These are phyloP conservation scores for Dasypus novemcinctus DNA, from an alignment of 2,113 vertebrate genomes.

Conservation along the genomic window DNA sequence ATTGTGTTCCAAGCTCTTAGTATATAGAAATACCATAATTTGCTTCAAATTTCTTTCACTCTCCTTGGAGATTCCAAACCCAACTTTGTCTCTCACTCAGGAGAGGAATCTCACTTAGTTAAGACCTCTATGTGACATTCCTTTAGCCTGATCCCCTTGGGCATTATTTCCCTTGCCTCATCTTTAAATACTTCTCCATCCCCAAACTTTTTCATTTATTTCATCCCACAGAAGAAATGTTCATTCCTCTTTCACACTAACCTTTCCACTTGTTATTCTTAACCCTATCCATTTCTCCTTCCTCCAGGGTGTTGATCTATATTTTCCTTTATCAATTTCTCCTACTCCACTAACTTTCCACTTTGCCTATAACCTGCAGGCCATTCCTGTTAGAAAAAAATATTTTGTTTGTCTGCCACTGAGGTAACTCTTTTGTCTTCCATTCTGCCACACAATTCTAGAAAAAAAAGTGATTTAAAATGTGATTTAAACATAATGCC, in stretches of 20 bases:
- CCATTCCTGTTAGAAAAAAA: not conserved
- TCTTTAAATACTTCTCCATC: not conserved
- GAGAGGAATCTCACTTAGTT: not conserved
- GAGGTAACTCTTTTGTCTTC: not conserved
- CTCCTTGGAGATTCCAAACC: not conserved
- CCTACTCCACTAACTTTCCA: not conserved
- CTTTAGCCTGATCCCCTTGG: not conserved
- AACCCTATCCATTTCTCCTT: not conserved
- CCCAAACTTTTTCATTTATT: not conserved
- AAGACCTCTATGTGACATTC: not conserved
- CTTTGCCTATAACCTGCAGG: not conserved
- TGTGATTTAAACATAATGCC: not conserved
- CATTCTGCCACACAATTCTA: not conserved
- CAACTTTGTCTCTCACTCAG: not conserved
- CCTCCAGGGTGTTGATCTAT: not conserved
- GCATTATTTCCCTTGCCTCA: not conserved
- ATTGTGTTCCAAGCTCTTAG: not conserved
- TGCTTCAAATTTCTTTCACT: not conserved
- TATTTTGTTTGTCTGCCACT: not conserved
- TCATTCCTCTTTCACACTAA: not conserved
- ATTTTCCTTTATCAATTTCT: not conserved
- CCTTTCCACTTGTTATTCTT: not conserved
- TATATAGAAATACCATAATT: not conserved
- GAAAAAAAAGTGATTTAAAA: slow-evolving; percentile 8
- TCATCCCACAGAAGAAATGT: not conserved